Evolutionary conservation across 2,888 invertebrate genomes (phyloP).

Genomic region (Nowickia ferox): DNA sequence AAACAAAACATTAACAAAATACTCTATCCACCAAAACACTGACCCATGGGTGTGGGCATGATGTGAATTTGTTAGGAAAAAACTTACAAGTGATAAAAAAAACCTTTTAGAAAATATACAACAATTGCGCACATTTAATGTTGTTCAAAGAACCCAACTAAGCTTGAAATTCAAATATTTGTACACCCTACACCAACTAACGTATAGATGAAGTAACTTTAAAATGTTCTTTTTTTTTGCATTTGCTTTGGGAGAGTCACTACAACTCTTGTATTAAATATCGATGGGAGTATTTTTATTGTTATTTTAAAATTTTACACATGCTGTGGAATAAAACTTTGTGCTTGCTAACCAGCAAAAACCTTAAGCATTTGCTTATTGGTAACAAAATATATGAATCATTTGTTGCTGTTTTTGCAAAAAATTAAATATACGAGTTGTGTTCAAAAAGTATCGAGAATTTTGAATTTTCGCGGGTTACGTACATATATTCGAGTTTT

Average conservation of each 20-base stretch:
- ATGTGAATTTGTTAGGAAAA: conserved; percentile 47
- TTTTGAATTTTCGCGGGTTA: no score
- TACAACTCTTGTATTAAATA: conserved; percentile 2
- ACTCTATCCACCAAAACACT: conserved; percentile 39
- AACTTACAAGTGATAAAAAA: background rate
- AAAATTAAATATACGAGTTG: no score
- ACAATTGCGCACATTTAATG: conserved; percentile 20
- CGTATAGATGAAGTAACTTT: conserved; percentile 21
- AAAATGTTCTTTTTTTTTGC: conserved; percentile 5
- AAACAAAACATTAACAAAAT: conserved; percentile 53
- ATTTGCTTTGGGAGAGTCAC: conserved; percentile 15
- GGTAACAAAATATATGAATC: background rate
- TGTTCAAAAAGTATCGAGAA: no score
- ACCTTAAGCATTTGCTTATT: no score
- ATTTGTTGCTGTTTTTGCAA: background rate
- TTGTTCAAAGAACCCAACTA: conserved; percentile 33
- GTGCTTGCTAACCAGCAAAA: background rate
- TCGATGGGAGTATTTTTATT: conserved; percentile 17
- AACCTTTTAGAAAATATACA: background rate
- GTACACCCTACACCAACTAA: conserved; percentile 44
- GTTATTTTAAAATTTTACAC: background rate
- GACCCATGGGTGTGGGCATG: conserved; percentile 68
- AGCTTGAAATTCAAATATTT: conserved; percentile 30
- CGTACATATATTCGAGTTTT: no score
- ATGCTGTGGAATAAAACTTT: background rate